Base-by-base conservation (phyloP, 53 echinoderm and acorn worm genomes). In the Holothuria scabra region DNA sequence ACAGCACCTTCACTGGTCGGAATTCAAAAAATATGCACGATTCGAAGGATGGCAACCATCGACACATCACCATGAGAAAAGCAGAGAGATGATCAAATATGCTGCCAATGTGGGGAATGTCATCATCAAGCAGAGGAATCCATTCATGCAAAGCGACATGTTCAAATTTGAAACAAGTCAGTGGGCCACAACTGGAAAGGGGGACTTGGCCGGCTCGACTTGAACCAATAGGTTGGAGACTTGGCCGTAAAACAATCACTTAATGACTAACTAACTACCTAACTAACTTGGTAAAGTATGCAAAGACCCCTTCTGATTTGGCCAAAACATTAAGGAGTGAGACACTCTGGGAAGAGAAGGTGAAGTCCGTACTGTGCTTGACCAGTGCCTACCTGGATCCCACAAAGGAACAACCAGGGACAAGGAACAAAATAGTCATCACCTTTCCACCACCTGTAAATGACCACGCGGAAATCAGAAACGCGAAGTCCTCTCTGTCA, bases 381-480 rank as follows among this genome's bases (percentile, higher is more conserved):
- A 56, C 59, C 81, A 80, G 59, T 80, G 60, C 58, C 61, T 80
- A 56, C 57, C n/a, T 34, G 24, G 59, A 6, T 80, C 81, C 26
- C 79, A 59, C 13, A 80, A 80, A 55, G 81, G 60, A 55, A 57
- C 60, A 56, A 80, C 81, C 26, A 55, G 81, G 34, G 25, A 80
- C 34, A 62, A n/a, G n/a, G n/a, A n/a, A n/a, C n/a, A 66, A 29
- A 65, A 52, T 65, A 83, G 32, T 41, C 76, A n/a, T 46, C 29
- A 65, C 16, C 20, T 20, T 33, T 83, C 62, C 83, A 65, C 19
- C 66, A 66, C 41, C 66, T 66, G 83, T 83, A 6, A 83, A 83
- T 83, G 83, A 83, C 41, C 35, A 37, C 83, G 66, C 83, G 41
- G 66, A 83, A 41, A 83, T 81, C 31, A 81, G 41, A 57, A 81